Percentiles rank a stretch among this genome's conserved stretches.
Conservation (phyloP, 1,140 invertebrate species). For the Caenorhabditis latens region DNA sequence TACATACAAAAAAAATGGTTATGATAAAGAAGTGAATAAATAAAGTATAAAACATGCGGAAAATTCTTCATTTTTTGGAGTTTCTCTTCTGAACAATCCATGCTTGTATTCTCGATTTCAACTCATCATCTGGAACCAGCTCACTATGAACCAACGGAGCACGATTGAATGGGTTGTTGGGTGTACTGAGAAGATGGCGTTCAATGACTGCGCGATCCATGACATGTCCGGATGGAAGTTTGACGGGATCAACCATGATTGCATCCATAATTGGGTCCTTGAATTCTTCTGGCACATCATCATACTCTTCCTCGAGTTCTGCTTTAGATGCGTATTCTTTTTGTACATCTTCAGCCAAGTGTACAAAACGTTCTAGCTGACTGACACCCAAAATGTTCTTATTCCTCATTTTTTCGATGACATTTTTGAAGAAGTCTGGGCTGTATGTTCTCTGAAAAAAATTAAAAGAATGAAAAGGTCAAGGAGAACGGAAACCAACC, state of each 20-base stretch:
- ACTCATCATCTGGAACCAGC: constrained; percentile 83
- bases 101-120: constrained; percentile 40
- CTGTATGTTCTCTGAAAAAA: constrained; percentile 88
- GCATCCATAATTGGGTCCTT: constrained; percentile 97
- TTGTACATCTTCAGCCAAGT: constrained; percentile 86
- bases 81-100: constrained; percentile 57
- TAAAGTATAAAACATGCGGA: not conserved
- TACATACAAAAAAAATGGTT: not conserved
- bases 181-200: constrained; percentile 91
- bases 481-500: constrained; percentile 52
- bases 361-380: constrained; percentile 72
- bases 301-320: constrained; percentile 84
- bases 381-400: constrained; percentile 87
- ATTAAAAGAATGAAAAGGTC: not conserved
- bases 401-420: constrained; percentile 85
- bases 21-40: not conserved
- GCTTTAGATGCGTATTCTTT: constrained; percentile 87
- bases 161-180: constrained; percentile 95
- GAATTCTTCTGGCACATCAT: constrained; percentile 97
- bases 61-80: not conserved
- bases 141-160: constrained; percentile 91
- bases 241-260: constrained; percentile 94
- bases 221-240: constrained; percentile 91
- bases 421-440: constrained; percentile 91
- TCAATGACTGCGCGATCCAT: constrained; percentile 95